Conservation (phyloP, 2,888 invertebrate species). For the Melanophora roralis region DNA sequence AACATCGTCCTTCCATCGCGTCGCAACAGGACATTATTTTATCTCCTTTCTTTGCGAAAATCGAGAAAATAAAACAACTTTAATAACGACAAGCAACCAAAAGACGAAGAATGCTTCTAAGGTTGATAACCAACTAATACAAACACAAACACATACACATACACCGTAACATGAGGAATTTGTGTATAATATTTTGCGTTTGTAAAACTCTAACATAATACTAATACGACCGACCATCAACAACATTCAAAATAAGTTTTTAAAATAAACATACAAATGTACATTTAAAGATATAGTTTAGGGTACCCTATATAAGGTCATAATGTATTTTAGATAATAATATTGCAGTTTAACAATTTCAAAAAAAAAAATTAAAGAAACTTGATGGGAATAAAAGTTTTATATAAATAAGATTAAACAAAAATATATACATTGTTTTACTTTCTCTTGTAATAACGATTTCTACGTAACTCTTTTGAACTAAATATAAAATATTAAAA, state of each 20-base stretch:
- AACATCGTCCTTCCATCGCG: conserved; percentile 57
- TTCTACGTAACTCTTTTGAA: too few species aligned
- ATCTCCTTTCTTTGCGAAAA: conserved; percentile 52
- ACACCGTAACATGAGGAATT: background rate
- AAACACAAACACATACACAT: background rate
- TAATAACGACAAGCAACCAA: conserved; percentile 43
- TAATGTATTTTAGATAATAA: too few species aligned
- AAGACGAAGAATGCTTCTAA: conserved; percentile 25
- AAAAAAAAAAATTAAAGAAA: too few species aligned
- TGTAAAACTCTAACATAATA: conserved; percentile 9
- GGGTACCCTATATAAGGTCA: too few species aligned
- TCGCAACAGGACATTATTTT: conserved; percentile 64
- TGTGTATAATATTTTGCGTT: conserved; percentile 6
- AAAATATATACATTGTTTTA: too few species aligned
- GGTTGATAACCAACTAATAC: conserved; percentile 17
- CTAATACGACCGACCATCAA: background rate
- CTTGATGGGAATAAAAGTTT: too few species aligned
- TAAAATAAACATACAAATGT: too few species aligned
- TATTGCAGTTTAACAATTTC: too few species aligned
- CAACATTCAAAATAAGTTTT: background rate
- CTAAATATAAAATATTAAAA: too few species aligned
- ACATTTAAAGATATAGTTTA: too few species aligned
- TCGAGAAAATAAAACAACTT: conserved; percentile 27
- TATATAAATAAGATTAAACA: too few species aligned
- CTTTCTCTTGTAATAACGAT: too few species aligned